Evolutionary conservation across 2,888 invertebrate genomes (phyloP).

Genomic region (Ecdyonurus torrentis): DNA sequence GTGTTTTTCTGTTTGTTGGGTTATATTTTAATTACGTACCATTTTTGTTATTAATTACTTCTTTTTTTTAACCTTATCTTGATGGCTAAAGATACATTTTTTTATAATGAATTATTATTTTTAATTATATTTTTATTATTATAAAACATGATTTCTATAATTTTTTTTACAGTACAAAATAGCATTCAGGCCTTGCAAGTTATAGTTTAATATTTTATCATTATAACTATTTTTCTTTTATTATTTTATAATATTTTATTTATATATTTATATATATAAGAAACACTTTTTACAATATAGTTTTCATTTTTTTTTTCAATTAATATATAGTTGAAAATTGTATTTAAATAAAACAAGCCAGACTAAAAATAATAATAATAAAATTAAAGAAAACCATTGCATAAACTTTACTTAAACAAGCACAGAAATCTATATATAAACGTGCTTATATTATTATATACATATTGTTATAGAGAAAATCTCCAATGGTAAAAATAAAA

Average conservation of each 20-base stretch:
- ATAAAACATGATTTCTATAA: not conserved
- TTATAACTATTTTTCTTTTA: not conserved
- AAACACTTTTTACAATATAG: not conserved
- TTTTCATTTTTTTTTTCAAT: not conserved
- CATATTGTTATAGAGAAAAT: too few relatives aligned
- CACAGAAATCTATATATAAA: too few relatives aligned
- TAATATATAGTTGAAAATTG: too few relatives aligned
- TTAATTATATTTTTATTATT: not conserved
- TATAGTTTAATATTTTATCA: not conserved
- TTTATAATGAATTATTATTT: not conserved
- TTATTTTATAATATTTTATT: too few relatives aligned
- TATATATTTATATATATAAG: not conserved
- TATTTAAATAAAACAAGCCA: too few relatives aligned
- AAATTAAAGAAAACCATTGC: too few relatives aligned
- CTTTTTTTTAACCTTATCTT: not conserved
- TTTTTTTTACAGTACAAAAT: not conserved
- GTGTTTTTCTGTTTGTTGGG: not conserved
- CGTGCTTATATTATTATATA: too few relatives aligned
- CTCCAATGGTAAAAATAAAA: too few relatives aligned
- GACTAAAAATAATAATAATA: too few relatives aligned
- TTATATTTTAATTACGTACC: not conserved
- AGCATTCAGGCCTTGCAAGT: not conserved
- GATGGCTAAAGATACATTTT: not conserved
- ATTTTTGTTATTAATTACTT: not conserved
- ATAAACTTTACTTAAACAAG: too few relatives aligned